Evolutionary conservation across 2,888 invertebrate genomes (phyloP).

Genomic region (Petrolisthes manimaculis): DNA sequence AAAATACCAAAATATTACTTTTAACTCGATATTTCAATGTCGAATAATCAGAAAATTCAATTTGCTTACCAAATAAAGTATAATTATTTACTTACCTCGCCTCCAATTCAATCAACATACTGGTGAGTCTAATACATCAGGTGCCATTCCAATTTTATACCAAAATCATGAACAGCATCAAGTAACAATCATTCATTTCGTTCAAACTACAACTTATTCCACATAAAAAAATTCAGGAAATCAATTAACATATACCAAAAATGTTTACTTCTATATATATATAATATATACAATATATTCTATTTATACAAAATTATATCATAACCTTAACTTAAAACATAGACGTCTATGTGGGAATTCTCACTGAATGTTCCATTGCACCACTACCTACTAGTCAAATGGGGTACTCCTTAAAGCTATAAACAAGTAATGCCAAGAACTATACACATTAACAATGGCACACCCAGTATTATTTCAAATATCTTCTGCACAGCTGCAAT

Average conservation of each 20-base stretch:
- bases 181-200: neutral
- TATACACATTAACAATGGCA: conserved; percentile 8
- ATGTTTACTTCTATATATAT: conserved; percentile 36
- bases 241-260: conserved; percentile 1
- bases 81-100: too few relatives aligned
- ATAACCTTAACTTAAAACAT: conserved; percentile 46
- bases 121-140: too few relatives aligned
- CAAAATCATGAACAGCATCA: too few relatives aligned
- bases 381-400: neutral
- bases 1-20: too few relatives aligned
- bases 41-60: too few relatives aligned
- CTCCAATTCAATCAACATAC: too few relatives aligned
- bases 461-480: neutral
- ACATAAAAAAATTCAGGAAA: too few relatives aligned
- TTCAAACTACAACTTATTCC: neutral
- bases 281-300: conserved; percentile 25
- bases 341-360: conserved; percentile 48
- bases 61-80: too few relatives aligned
- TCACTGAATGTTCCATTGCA: neutral
- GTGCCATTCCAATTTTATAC: too few relatives aligned
- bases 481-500: neutral
- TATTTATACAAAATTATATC: conserved; percentile 55
- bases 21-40: too few relatives aligned
- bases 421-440: neutral
- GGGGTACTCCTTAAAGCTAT: conserved; percentile 20